Evolutionary conservation across 2,113 vertebrate species (phyloP), one percentile per base, ranked within the genome.

Genomic region (Oryzias curvinotus): DNA sequence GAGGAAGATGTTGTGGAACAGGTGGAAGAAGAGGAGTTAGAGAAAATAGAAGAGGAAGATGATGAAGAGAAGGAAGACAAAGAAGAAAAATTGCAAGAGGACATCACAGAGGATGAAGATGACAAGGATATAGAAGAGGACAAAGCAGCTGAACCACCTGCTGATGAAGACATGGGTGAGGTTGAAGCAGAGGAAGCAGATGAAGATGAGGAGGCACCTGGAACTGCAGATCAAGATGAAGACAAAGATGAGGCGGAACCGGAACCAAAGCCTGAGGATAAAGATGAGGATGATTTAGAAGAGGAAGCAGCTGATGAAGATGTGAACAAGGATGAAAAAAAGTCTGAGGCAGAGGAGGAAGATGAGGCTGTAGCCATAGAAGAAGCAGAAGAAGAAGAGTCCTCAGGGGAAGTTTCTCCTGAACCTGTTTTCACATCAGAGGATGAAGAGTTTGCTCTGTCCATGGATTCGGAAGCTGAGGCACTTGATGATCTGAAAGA

Each of bases 371-470:
- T 57, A 50, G 67, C 60, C 14, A 56, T 54, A 7, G 16, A 16
- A 53, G 5, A 26, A 30, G 28, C 12, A 43, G 6, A 5, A 5
- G 14, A 44, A 0, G 65, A 58, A 7, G 58, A 59, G 7, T 4
- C 30, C 21, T n/a, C 25, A 28, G 62, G 54, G 12, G 71, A 74
- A 47, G 66, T n/a, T 43, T 76, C 81, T 78, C 71, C 82, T 51
- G 50, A 82, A 68, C 82, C 81, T 1, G 12, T 52, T 54, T 69
- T 82, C 61, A 60, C 71, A 0, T 75, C 72, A 52, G 78, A 82
- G 28, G 81, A 85, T 8, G 78, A 87, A 65, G 79, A 77, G 43
- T 62, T 42, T 0, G 42, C 30, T 0, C 70, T 58, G n/a, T 68
- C 68, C 30, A 62, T 62, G 23, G 68, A 63, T 0, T 78, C 75